Conservation (phyloP, 2,113 vertebrate genomes). For the Panthera tigris region DNA sequence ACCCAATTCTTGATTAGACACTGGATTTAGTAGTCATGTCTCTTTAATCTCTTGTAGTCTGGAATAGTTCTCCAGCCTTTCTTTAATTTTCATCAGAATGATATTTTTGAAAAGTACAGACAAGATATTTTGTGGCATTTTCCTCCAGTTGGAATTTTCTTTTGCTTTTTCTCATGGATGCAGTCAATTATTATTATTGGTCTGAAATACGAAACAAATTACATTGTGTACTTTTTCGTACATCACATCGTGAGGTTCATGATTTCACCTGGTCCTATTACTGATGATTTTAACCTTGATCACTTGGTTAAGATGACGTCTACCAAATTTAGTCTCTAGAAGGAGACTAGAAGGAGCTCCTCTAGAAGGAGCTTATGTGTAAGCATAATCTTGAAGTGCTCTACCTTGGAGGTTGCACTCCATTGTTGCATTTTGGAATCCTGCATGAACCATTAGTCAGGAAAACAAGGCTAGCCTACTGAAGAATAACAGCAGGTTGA, state of each 20-base stretch:
- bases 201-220: background rate
- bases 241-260: background rate
- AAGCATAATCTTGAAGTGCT: background rate
- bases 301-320: background rate
- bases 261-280: background rate
- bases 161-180: slow-evolving; percentile 28
- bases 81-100: slow-evolving; percentile 12
- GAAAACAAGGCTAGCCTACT: background rate
- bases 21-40: background rate
- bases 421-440: background rate
- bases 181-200: background rate
- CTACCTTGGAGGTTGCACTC: background rate
- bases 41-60: background rate
- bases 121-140: slow-evolving; percentile 30
- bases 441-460: background rate
- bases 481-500: background rate
- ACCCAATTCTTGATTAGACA: background rate
- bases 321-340: background rate
- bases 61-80: background rate
- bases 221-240: background rate
- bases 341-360: background rate
- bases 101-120: background rate
- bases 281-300: slow-evolving; percentile 9
- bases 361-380: background rate
- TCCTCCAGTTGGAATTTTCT: background rate